A percentile compares a stretch with the other conserved stretches of the same genome.
Evolutionary conservation across 2,797 vertebrate genomes (phyloP).

Genomic region (Coregonus ussuriensis): DNA sequence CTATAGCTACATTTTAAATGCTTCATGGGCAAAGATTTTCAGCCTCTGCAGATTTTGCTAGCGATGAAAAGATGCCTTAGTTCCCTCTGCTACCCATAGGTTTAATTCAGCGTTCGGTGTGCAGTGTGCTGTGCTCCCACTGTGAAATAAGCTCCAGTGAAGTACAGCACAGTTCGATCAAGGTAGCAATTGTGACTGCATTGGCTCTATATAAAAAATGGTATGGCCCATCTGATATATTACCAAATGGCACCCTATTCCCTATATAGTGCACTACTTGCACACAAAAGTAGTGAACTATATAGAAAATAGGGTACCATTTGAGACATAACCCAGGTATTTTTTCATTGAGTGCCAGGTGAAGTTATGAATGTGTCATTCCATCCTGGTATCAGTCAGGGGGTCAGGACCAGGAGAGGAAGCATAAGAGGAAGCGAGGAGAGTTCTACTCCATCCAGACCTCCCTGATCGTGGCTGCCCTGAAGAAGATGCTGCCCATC

Average conservation of each 20-base stretch:
- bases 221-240: neutral
- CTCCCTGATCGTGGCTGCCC: constrained; percentile 93
- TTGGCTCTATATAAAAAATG: neutral
- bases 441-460: constrained; percentile 98
- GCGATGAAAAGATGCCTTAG: constrained; percentile 32
- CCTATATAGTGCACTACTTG: neutral
- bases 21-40: constrained; percentile 35
- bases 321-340: too few species aligned
- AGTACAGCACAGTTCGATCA: constrained; percentile 14
- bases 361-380: constrained; percentile 16
- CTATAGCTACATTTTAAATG: constrained; percentile 37
- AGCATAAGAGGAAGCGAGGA: constrained; percentile 92
- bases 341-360: neutral
- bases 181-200: neutral
- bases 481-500: constrained; percentile 99
- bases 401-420: constrained; percentile 96
- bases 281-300: too few species aligned
- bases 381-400: constrained; percentile 81
- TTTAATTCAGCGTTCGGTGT: constrained; percentile 31
- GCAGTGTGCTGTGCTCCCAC: constrained; percentile 1
- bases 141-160: constrained; percentile 29
- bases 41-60: constrained; percentile 34
- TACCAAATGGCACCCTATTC: neutral
- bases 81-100: constrained; percentile 19
- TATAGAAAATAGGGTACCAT: too few species aligned